Conservation (phyloP, 2,888 invertebrate species). For the Athalia cordata region DNA sequence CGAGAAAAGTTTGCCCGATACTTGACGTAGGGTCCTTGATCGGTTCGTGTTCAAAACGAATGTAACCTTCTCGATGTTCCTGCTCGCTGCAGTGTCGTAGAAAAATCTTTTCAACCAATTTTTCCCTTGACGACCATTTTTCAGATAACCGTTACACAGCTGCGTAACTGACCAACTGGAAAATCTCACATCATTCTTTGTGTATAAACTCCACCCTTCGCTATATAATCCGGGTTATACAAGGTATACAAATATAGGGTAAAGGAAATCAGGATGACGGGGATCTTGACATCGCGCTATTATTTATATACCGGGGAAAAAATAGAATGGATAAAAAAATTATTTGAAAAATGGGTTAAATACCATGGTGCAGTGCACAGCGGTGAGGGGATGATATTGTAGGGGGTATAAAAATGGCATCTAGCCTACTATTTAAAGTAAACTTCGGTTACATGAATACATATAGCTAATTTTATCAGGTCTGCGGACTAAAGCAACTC, state of each 20-base stretch:
- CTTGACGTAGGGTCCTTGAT: constrained; percentile 20
- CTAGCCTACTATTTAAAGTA: too few species aligned
- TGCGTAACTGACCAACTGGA: constrained; percentile 1
- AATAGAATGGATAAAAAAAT: neutral
- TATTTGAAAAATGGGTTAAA: neutral
- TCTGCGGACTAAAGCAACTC: neutral
- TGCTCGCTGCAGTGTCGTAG: neutral
- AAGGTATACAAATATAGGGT: neutral
- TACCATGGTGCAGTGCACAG: too few species aligned
- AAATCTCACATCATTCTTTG: constrained; percentile 12
- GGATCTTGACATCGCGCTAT: too few species aligned
- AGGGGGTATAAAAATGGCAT: neutral
- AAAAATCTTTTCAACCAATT: constrained; percentile 24
- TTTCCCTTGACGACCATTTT: neutral
- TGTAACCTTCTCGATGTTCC: neutral
- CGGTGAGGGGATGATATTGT: neutral
- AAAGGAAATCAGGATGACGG: neutral
- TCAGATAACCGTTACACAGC: neutral
- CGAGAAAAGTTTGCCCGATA: constrained; percentile 26
- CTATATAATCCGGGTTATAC: neutral
- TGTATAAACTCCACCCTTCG: neutral
- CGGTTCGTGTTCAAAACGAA: constrained; percentile 13
- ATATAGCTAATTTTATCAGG: neutral
- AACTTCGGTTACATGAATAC: too few species aligned
- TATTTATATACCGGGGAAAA: neutral